These are phyloP conservation scores for Malthinus flaveolus DNA, from an alignment of 2,888 invertebrate genomes.

Conservation along the genomic window DNA sequence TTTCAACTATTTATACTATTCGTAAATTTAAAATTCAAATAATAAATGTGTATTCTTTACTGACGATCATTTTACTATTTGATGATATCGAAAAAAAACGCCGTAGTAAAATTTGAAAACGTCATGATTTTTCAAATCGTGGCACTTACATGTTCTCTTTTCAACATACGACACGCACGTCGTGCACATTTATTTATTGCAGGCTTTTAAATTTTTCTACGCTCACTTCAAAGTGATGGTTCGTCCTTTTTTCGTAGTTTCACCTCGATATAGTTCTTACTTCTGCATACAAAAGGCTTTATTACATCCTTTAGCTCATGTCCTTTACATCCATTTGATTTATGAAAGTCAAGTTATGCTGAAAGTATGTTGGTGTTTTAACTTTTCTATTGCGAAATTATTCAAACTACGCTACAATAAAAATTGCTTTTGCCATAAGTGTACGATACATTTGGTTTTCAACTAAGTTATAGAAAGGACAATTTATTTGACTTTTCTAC, in stretches of 20 bases:
- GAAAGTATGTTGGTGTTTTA: slow-evolving; percentile 10
- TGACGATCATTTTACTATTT: not conserved
- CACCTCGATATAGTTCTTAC: slow-evolving; percentile 25
- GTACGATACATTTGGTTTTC: no score
- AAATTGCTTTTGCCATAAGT: not conserved
- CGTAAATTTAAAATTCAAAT: no score
- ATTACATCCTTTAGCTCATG: slow-evolving; percentile 23
- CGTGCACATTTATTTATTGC: slow-evolving; percentile 27
- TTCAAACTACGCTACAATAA: slow-evolving; percentile 4
- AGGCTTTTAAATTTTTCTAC: slow-evolving; percentile 25
- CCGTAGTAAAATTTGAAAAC: slow-evolving; percentile 14
- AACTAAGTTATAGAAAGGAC: no score
- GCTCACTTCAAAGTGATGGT: slow-evolving; percentile 25
- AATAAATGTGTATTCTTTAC: slow-evolving; percentile 1
- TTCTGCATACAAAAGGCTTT: slow-evolving; percentile 28
- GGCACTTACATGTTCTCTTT: slow-evolving; percentile 19
- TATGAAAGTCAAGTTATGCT: slow-evolving; percentile 19
- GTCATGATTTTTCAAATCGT: slow-evolving; percentile 10
- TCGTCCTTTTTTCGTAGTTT: slow-evolving; percentile 24
- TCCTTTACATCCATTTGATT: slow-evolving; percentile 24
- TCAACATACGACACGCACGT: slow-evolving; percentile 20
- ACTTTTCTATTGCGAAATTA: slow-evolving; percentile 1
- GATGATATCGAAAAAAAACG: slow-evolving; percentile 2
- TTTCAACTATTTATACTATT: no score
- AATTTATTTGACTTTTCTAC: no score